phyloP scores from a whole-genome alignment of 2,888 invertebrate genomes.

The Brachylomia viminalis region DNA sequence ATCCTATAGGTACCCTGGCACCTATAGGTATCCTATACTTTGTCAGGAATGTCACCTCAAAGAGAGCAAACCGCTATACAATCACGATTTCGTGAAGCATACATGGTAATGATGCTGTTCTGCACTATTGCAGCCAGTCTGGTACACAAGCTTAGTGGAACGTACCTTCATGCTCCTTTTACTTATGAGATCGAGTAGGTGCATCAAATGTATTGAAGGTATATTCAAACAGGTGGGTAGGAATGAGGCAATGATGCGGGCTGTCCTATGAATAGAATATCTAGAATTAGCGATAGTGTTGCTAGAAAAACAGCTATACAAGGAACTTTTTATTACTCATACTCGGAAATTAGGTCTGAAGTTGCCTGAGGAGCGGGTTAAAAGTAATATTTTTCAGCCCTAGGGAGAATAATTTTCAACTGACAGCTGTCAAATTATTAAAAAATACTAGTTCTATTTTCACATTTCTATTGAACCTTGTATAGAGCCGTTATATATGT shows the following conservation, averaged over 20 bases:
- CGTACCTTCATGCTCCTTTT: constrained; percentile 47
- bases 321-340: no score
- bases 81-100: not conserved
- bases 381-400: no score
- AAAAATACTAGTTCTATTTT: no score
- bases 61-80: not conserved
- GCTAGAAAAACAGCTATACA: no score
- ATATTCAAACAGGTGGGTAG: not conserved
- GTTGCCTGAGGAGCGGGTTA: no score
- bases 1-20: not conserved
- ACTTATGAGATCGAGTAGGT: not conserved
- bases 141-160: constrained; percentile 42
- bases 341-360: no score
- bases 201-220: not conserved
- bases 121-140: constrained; percentile 36
- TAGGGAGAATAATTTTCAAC: no score
- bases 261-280: not conserved
- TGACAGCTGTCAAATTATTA: no score
- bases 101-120: constrained; percentile 33
- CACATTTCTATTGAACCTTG: no score
- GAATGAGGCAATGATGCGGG: not conserved
- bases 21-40: not conserved
- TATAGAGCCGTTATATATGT: no score
- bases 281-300: no score
- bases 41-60: not conserved